Base-by-base conservation (phyloP, 2,113 vertebrate species). In the Lampris megalopsis region DNA sequence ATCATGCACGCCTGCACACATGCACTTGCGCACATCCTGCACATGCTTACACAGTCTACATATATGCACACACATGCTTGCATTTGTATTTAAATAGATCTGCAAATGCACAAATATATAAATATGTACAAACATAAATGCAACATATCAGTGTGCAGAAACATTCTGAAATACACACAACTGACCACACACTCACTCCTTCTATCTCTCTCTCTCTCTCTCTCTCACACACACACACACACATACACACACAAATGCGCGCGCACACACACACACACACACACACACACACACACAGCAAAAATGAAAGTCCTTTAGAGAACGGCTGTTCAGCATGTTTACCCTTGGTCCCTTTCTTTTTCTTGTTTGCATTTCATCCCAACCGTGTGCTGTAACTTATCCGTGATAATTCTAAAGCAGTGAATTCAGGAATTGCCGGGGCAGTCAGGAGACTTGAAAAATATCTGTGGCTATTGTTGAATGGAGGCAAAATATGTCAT, bases 401-500 rank as follows among this genome's bases (percentile, higher is more conserved):
- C 3, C 48, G 50, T 24, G 1, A 66, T 43, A 66, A 75, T 49
- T 73, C 79, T 41, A 86, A 67, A 82, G 80, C 62, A 75, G 69
- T 73, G 9, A 53, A 53, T 63, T 80, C 64, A 86, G 68, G 73
- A 71, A 71, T 65, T 47, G 63, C 62, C 36, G 2, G 8, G n/a
- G 50, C 5, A 4, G 52, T 52, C 41, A 54, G 42, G 35, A 73
- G 59, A 63, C 36, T 42, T 50, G 56, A 64, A 73, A 77, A 82
- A 74, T 73, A 1, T 41, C 13, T 61, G 35, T 8, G 47, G 56
- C 68, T 54, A 52, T 61, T 83, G 79, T 81, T 79, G 54, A 74
- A 80, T 70, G 48, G 9, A 54, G 63, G 56, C 59, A 71, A 13
- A 64, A 70, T 24, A 85, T 82, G 62, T 88, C 71, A 88, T 80